These are phyloP conservation scores for Strigamia maritima DNA, from an alignment of 2,888 invertebrate genomes.

Conservation along the genomic window DNA sequence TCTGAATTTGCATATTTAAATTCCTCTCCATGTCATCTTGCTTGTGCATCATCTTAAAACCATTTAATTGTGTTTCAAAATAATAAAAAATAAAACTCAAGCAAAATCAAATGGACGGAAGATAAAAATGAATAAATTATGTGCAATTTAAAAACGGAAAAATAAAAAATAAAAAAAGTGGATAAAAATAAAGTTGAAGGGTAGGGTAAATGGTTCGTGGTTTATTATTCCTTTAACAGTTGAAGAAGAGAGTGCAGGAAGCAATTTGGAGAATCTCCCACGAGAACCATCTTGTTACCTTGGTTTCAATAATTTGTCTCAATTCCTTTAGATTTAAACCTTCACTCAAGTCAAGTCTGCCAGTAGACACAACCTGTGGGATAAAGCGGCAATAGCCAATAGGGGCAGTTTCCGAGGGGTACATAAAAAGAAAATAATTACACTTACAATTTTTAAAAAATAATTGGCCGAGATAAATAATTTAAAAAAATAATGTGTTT, in stretches of 20 bases:
- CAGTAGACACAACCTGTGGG: neutral
- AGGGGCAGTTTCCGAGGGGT: neutral
- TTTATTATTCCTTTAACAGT: constrained; percentile 1
- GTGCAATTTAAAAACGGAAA: neutral
- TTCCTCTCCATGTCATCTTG: neutral
- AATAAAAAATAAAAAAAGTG: neutral
- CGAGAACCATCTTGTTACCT: constrained; percentile 15
- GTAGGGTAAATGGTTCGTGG: neutral
- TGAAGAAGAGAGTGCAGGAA: constrained; percentile 11
- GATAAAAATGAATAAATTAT: neutral
- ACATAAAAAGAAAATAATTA: constrained; percentile 6
- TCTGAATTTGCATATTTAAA: constrained; percentile 34
- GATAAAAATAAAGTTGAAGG: neutral
- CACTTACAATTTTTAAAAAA: no score
- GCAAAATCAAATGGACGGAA: neutral
- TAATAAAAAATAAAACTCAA: neutral
- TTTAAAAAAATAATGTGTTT: no score
- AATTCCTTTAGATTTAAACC: constrained; percentile 7
- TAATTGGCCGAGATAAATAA: no score
- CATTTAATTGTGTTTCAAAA: neutral
- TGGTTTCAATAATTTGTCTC: constrained; percentile 28
- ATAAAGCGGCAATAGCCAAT: neutral
- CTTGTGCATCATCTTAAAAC: neutral
- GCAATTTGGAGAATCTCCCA: neutral
- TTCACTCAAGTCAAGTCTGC: neutral